These are phyloP conservation scores for Coregonus sp. DNA, from an alignment of 2,797 vertebrate species.

Conservation along the genomic window DNA sequence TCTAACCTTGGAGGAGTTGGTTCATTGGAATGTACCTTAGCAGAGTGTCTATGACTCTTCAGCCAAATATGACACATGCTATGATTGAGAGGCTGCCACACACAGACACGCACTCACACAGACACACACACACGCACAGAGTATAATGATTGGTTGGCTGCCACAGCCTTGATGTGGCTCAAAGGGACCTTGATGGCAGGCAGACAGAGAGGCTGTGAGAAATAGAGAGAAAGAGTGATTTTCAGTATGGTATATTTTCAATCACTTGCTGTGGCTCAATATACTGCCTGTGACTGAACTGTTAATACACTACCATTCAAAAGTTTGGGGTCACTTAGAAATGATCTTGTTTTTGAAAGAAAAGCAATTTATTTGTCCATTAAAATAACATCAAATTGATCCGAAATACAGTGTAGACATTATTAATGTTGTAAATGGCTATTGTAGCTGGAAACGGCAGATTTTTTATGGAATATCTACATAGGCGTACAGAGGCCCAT, in stretches of 20 bases:
- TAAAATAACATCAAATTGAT: no score
- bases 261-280: background rate
- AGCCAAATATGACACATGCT: background rate
- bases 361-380: no score
- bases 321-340: no score
- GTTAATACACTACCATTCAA: no score
- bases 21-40: background rate
- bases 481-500: no score
- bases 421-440: no score
- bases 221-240: background rate
- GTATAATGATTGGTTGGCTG: background rate
- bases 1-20: no score
- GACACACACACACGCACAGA: background rate
- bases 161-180: background rate
- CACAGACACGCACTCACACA: background rate
- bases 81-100: background rate
- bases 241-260: background rate
- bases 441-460: no score
- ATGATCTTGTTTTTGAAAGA: no score
- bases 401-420: no score
- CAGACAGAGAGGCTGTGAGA: background rate
- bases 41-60: background rate
- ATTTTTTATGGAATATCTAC: no score
- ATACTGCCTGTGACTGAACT: background rate
- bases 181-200: background rate